Base-by-base conservation (phyloP, 2,888 invertebrate genomes). In the Punctoribates punctum region DNA sequence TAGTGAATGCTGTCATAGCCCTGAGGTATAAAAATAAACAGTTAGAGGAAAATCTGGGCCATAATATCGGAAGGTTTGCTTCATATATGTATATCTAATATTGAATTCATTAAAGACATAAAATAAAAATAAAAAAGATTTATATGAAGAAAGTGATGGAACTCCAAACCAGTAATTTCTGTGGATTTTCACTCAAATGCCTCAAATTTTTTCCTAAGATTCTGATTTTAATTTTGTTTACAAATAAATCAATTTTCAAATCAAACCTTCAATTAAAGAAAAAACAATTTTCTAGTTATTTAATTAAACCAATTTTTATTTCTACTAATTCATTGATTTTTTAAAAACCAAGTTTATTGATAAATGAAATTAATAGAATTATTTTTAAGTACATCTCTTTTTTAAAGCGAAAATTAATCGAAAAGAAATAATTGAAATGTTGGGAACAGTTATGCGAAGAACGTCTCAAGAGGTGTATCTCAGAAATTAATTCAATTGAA, bases 51-150 rank as follows among this genome's bases (percentile, higher is more conserved):
- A 70, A 70, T 42, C 42, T 70, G 70, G 70, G 70, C 70, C 70
- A 42, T 70, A 70, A 70, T 70, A 70, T 42, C 70, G 70, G 70
- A 42, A 70, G 38, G 70, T 70, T 42, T 20, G 13, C 62, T n/a
- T 65, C 34, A 65, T 34, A 34, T 34, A 34, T 34, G 17, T 65
- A 65, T 65, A 13, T 15, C 3, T 15, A 27, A 60, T 27, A 27
- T 60, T 34, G 34, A 34, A 34, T 5, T 34, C 34, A 34, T 34
- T 8, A 5, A 3, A 34, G 8, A 34, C 34, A 5, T n/a, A n/a
- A n/a, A n/a, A 34, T 8, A 34, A 34, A 34, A 34, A 34, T 34
- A 34, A 34, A 34, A 34, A 34, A 34, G 34, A 34, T 34, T 34
- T 34, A 34, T 34, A 34, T 34, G 4, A 34, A 8, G n/a, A n/a